Percentiles rank a stretch among this genome's conserved stretches.
phyloP scores from a whole-genome alignment of 1,140 invertebrate genomes.

The Eriocheir sinensis region DNA sequence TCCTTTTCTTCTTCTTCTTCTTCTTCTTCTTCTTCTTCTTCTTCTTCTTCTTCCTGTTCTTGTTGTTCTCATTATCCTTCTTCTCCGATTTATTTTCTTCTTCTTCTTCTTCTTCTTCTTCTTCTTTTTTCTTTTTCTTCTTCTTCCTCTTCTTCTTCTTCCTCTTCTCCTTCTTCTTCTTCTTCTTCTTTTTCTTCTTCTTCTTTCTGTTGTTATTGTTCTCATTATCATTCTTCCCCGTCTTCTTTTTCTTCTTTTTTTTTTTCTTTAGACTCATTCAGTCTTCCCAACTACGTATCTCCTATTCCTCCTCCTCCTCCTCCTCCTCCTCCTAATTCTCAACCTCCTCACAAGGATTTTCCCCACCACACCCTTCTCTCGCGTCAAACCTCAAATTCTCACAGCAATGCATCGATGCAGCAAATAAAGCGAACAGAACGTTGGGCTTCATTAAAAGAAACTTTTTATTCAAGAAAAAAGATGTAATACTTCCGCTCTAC shows the following conservation, averaged over 20 bases:
- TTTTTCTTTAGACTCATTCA: too few relatives aligned
- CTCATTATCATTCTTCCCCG: neutral
- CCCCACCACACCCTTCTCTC: too few relatives aligned
- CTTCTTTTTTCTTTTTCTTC: neutral
- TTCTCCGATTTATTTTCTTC: neutral
- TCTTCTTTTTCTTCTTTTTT: neutral
- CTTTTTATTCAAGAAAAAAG: too few relatives aligned
- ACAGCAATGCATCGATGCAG: too few relatives aligned
- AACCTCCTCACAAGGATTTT: too few relatives aligned
- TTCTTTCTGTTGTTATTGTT: neutral
- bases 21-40: neutral
- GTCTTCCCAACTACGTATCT: too few relatives aligned
- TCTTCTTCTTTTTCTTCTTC: neutral
- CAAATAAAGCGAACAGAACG: too few relatives aligned
- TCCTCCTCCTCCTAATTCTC: neutral
- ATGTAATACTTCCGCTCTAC: too few relatives aligned
- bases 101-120: neutral
- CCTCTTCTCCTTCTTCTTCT: neutral
- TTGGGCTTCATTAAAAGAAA: too few relatives aligned
- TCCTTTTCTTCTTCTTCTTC: neutral
- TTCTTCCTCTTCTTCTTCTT: neutral
- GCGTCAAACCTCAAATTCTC: too few relatives aligned
- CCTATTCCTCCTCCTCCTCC: neutral
- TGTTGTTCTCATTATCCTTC: neutral
- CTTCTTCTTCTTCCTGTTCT: neutral